phyloP scores from a whole-genome alignment of 2,888 invertebrate genomes.

The Drosophila algonquin region DNA sequence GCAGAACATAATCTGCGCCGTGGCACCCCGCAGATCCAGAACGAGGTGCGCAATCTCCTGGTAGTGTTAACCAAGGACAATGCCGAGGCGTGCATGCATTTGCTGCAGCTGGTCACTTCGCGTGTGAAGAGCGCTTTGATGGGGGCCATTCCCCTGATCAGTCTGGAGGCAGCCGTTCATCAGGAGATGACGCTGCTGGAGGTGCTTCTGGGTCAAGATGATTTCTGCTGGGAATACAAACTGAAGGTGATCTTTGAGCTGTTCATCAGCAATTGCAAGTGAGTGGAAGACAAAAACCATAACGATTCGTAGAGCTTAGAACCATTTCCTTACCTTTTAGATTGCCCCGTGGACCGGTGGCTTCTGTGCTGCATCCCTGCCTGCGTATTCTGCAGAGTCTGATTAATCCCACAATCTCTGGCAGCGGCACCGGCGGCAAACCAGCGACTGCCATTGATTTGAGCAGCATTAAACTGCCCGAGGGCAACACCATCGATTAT shows the following conservation, averaged over 20 bases:
- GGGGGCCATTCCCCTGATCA: constrained; percentile 90
- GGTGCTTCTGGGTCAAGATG: constrained; percentile 94
- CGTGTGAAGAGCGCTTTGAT: constrained; percentile 92
- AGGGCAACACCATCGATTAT: constrained; percentile 89
- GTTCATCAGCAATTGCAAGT: constrained; percentile 91
- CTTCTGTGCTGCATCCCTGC: constrained; percentile 96
- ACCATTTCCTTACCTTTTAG: constrained; percentile 34
- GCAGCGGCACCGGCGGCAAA: constrained; percentile 62
- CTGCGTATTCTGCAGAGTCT: constrained; percentile 94
- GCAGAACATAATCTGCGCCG: constrained; percentile 95
- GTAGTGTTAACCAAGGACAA: constrained; percentile 96
- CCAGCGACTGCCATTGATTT: constrained; percentile 85
- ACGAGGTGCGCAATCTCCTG: constrained; percentile 94
- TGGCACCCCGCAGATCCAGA: constrained; percentile 93
- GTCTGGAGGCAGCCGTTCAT: constrained; percentile 90
- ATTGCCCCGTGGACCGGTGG: constrained; percentile 91
- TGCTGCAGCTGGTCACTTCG: constrained; percentile 88
- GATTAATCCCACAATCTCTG: constrained; percentile 88
- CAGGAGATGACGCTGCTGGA: constrained; percentile 95
- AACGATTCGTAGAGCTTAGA: neutral
- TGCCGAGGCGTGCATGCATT: constrained; percentile 88
- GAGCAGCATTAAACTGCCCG: constrained; percentile 85
- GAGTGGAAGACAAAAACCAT: constrained; percentile 28
- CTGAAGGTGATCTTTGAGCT: constrained; percentile 94
- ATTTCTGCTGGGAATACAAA: constrained; percentile 97